Conservation (phyloP, 2,888 invertebrate genomes). For the Agrotis exclamationis region DNA sequence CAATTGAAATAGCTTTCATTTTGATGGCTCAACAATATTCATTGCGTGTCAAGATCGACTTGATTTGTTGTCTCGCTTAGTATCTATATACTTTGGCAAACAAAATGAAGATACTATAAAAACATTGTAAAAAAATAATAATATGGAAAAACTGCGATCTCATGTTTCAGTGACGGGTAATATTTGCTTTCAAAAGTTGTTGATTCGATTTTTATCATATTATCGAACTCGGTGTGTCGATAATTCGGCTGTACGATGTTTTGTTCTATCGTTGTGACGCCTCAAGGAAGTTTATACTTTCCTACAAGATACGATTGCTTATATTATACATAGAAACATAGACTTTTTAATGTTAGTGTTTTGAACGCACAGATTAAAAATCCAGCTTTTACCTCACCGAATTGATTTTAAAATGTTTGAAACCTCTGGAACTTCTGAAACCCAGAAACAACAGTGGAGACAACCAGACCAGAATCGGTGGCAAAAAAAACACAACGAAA, state of each 20-base stretch:
- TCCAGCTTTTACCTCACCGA: background rate
- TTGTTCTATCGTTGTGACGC: background rate
- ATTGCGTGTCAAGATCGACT: slow-evolving; percentile 2
- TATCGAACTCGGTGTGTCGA: too few relatives aligned
- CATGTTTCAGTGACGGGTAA: background rate
- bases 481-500: too few relatives aligned
- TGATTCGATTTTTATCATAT: too few relatives aligned
- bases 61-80: background rate
- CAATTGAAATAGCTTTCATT: slow-evolving; percentile 24
- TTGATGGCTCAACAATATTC: slow-evolving; percentile 24
- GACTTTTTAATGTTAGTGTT: background rate
- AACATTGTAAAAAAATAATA: background rate
- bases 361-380: too few relatives aligned
- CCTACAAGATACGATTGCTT: background rate
- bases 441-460: too few relatives aligned
- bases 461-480: too few relatives aligned
- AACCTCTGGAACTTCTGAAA: too few relatives aligned
- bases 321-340: background rate
- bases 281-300: background rate
- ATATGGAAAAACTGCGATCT: background rate
- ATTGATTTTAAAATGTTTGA: too few relatives aligned
- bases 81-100: background rate
- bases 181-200: too few relatives aligned
- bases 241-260: too few relatives aligned
- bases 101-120: background rate